A percentile compares a stretch with the other conserved stretches of the same genome.
phyloP scores from a whole-genome alignment of 2,888 invertebrate species.

The Macrosoma leucophasiata region DNA sequence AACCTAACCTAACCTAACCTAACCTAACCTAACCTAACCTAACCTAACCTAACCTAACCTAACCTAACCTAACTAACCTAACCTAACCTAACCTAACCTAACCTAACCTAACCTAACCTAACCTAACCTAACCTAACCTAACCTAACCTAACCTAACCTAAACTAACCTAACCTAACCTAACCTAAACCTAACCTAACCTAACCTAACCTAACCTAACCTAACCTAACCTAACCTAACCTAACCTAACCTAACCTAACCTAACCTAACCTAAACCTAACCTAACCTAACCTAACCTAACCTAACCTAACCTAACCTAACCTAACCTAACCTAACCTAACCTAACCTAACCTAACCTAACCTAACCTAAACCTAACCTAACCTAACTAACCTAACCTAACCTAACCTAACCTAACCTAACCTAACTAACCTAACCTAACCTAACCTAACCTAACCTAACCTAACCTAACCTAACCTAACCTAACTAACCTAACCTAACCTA shows the following conservation, averaged over 20 bases:
- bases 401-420: constrained; percentile 27
- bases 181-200: constrained; percentile 21
- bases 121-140: constrained; percentile 26
- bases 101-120: constrained; percentile 30
- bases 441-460: constrained; percentile 27
- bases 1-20: constrained; percentile 30
- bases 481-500: constrained; percentile 28
- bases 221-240: constrained; percentile 32
- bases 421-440: constrained; percentile 24
- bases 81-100: constrained; percentile 30
- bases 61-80: constrained; percentile 32
- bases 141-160: constrained; percentile 27
- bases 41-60: constrained; percentile 32
- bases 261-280: constrained; percentile 29
- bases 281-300: constrained; percentile 31
- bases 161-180: constrained; percentile 27
- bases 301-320: constrained; percentile 31
- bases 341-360: too few relatives aligned
- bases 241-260: constrained; percentile 31
- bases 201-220: constrained; percentile 30
- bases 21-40: constrained; percentile 30
- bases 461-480: constrained; percentile 28
- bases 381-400: constrained; percentile 26
- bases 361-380: too few relatives aligned
- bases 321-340: too few relatives aligned